Percentiles rank a stretch among this genome's conserved stretches.
Evolutionary conservation across 1,140 invertebrate genomes (phyloP).

Genomic region (Hyles euphorbiae): DNA sequence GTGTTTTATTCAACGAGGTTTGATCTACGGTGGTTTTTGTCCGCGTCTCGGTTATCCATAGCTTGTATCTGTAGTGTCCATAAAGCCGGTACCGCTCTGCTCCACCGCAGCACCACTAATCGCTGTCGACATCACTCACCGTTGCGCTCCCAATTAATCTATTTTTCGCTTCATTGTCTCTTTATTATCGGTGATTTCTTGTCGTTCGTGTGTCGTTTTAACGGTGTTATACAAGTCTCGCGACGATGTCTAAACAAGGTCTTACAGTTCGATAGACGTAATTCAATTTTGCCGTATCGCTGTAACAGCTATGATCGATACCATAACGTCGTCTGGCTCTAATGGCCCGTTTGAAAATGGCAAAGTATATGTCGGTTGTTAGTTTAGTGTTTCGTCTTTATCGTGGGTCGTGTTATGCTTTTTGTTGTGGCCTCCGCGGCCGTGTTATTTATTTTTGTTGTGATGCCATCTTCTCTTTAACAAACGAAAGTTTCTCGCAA

Average conservation of each 20-base stretch:
- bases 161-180: slow-evolving; percentile 41
- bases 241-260: slow-evolving; percentile 23
- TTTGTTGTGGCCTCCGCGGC: slow-evolving; percentile 13
- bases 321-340: slow-evolving; percentile 16
- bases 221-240: slow-evolving; percentile 34
- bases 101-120: slow-evolving; percentile 27
- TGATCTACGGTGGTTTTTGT: slow-evolving; percentile 24
- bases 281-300: slow-evolving; percentile 23
- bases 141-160: slow-evolving; percentile 35
- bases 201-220: slow-evolving; percentile 24
- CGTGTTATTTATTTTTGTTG: slow-evolving; percentile 37
- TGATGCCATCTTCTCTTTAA: slow-evolving; percentile 25
- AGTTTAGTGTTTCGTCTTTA: slow-evolving; percentile 29
- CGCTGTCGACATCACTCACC: slow-evolving; percentile 32
- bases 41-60: slow-evolving; percentile 20
- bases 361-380: slow-evolving; percentile 15
- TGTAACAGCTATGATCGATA: slow-evolving; percentile 17
- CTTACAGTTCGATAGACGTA: slow-evolving; percentile 22
- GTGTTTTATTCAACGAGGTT: slow-evolving; percentile 25
- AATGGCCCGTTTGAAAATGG: slow-evolving; percentile 11
- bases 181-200: slow-evolving; percentile 19
- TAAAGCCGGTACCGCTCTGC: slow-evolving; percentile 44
- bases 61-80: slow-evolving; percentile 29
- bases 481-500: slow-evolving; percentile 36
- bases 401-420: slow-evolving; percentile 25